Conservation (phyloP, 2,888 invertebrate genomes). For the Meta bourneti region DNA sequence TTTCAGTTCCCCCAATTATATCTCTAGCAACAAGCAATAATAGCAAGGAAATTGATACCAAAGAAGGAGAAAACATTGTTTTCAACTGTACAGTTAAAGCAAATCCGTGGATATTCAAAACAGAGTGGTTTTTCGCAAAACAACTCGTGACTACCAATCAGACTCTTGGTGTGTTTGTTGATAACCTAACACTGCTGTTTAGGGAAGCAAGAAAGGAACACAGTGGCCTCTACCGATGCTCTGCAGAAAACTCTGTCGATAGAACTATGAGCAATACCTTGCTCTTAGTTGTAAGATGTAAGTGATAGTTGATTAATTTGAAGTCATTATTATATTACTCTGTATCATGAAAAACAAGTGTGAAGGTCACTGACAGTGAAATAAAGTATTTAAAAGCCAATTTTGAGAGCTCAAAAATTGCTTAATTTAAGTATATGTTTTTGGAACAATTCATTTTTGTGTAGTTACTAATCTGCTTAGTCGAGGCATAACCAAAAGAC, state of each 20-base stretch:
- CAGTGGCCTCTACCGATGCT: constrained; percentile 78
- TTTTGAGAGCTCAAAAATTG: no score
- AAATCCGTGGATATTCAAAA: constrained; percentile 91
- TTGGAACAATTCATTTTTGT: neutral
- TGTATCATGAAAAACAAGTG: neutral
- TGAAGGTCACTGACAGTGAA: no score
- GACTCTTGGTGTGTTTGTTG: constrained; percentile 77
- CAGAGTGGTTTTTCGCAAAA: constrained; percentile 85
- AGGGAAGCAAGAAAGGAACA: constrained; percentile 77
- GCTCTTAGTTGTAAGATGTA: constrained; percentile 77
- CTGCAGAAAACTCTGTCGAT: constrained; percentile 78
- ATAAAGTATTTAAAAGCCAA: no score
- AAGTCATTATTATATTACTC: neutral
- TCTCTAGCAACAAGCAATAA: constrained; percentile 88
- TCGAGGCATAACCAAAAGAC: neutral
- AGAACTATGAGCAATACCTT: constrained; percentile 77
- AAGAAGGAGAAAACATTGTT: constrained; percentile 94
- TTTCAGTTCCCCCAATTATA: constrained; percentile 91
- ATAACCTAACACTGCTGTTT: constrained; percentile 78
- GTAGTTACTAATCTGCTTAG: neutral
- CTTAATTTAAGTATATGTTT: neutral
- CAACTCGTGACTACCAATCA: constrained; percentile 68
- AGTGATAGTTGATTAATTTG: constrained; percentile 50
- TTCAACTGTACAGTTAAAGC: constrained; percentile 95
- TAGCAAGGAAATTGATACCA: constrained; percentile 91